Evolutionary conservation across 2,113 vertebrate species (phyloP), one percentile per base, ranked within the genome.

Genomic region (Syngnathus typhle): DNA sequence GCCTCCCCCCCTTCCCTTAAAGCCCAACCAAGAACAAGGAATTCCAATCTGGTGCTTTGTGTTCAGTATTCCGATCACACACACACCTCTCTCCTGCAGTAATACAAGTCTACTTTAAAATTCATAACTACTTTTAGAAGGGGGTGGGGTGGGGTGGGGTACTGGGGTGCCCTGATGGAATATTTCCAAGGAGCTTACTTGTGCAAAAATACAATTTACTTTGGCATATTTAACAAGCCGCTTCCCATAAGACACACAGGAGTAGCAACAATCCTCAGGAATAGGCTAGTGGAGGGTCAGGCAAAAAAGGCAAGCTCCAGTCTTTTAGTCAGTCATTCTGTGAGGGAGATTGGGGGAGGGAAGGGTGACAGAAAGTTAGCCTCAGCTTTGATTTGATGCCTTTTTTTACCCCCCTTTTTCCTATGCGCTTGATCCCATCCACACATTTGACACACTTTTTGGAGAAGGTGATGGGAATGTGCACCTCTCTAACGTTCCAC

Each of bases 71-170:
- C 89, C 75, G 86, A 87, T 90, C 91, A 91, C 90, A 90, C 79
- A 52, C 79, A 52, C 27, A 11, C 15, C 75, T 71, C 84, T 87
- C 80, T 88, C 82, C 85, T 85, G 82, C 88, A 87, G 90, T 91
- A 91, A 90, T 88, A 90, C 88, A 84, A 87, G 88, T 88, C 91
- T 89, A 84, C 90, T 92, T 92, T 92, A 91, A 92, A 92, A 92
- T 92, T 92, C 91, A 92, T 92, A 92, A 92, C 90, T 92, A 90
- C 90, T 91, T 92, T 92, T 85, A 83, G 87, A 89, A 85, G 88
- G 38, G 38, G 49, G 49, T 51, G 32, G 16, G 58, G 49, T 51
- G 32, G 16, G 58, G 16, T 36, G 89, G 90, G 91, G 89, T 89
- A 92, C 91, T 16, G 89, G 84, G 88, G 77, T 88, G 65, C 83